Base-by-base conservation (phyloP, 2,113 vertebrate genomes). In the Nothocercus nigrocapillus region DNA sequence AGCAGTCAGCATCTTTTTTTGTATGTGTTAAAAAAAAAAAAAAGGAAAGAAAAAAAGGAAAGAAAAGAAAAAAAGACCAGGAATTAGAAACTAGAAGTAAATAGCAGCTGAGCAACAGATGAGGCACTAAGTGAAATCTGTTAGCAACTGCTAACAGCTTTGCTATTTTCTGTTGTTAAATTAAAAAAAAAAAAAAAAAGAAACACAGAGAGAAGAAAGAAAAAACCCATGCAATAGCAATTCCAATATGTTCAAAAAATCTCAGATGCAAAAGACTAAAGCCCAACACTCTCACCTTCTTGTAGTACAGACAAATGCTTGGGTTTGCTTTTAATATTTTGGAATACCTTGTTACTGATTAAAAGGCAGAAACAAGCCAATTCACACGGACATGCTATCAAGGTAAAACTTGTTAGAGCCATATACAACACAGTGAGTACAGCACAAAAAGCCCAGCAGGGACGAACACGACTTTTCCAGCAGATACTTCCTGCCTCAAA, bases 21-120 rank as follows among this genome's bases (percentile, higher is more conserved):
- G 15, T 83, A 94, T 94, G 94, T 96, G 90, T 88, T 24, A 49
- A 96, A 54, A 62, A 34, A 36, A 54, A 54, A 49, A 49, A 49
- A 49, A 11, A 24, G 44, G 44, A 96, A 96, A 47, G 30, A 56
- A 56, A 47, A 47, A 44, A 44, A 44, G 44, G 16, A 44, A 44
- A 15, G 16, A 30, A 34, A 62, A 36, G 90, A 94, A 94, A 92
- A 90, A 97, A 97, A 93, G 95, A 95, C 96, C 95, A 97, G 96
- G 96, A 94, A 90, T 88, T 95, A 90, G 88, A 98, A 94, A 90
- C 90, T 95, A 90, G 88, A 98, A 97, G 97, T 98, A 97, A 97
- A 98, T 96, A 98, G 97, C 96, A 97, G 97, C 96, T 98, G 97
- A 98, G 96, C 95, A 98, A 96, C 97, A 98, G 98, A 97, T 96